Conservation (phyloP, 2,888 invertebrate genomes). For the Tenthredo distinguenda region DNA sequence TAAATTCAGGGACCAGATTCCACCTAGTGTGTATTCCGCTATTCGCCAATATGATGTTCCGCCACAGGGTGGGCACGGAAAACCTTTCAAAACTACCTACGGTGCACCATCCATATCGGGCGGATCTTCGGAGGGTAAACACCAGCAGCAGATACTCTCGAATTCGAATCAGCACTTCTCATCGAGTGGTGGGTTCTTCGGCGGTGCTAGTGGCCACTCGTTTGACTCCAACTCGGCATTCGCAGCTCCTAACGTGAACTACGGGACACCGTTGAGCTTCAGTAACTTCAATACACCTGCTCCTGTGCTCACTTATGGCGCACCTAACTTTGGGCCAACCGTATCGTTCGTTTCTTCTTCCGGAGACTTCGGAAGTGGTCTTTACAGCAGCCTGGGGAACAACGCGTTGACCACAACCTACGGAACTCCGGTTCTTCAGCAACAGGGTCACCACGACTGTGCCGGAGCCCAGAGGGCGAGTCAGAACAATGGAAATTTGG, state of each 20-base stretch:
- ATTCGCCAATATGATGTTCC: slow-evolving; percentile 80
- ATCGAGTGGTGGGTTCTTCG: slow-evolving; percentile 57
- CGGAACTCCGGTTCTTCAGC: slow-evolving; percentile 65
- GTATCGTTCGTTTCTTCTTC: slow-evolving; percentile 66
- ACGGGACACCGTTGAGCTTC: slow-evolving; percentile 74
- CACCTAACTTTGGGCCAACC: slow-evolving; percentile 73
- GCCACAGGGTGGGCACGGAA: slow-evolving; percentile 59
- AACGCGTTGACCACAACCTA: slow-evolving; percentile 66
- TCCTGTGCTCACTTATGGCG: slow-evolving; percentile 74
- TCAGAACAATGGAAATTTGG: slow-evolving; percentile 56
- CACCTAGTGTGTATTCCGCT: slow-evolving; percentile 82
- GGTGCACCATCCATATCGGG: slow-evolving; percentile 56
- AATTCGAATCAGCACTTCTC: slow-evolving; percentile 53
- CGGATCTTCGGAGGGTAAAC: slow-evolving; percentile 48
- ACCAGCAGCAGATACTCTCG: neutral
- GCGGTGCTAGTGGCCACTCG: slow-evolving; percentile 52
- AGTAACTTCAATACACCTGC: slow-evolving; percentile 73
- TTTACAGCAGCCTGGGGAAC: slow-evolving; percentile 67
- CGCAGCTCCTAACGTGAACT: slow-evolving; percentile 73
- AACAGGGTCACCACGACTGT: slow-evolving; percentile 39
- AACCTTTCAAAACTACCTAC: slow-evolving; percentile 66
- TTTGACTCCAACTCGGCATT: slow-evolving; percentile 63
- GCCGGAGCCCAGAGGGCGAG: slow-evolving; percentile 53
- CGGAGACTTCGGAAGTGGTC: slow-evolving; percentile 66
- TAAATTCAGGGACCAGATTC: slow-evolving; percentile 87